Conservation (phyloP, 2,113 vertebrate genomes). For the Pteropus alecto region DNA sequence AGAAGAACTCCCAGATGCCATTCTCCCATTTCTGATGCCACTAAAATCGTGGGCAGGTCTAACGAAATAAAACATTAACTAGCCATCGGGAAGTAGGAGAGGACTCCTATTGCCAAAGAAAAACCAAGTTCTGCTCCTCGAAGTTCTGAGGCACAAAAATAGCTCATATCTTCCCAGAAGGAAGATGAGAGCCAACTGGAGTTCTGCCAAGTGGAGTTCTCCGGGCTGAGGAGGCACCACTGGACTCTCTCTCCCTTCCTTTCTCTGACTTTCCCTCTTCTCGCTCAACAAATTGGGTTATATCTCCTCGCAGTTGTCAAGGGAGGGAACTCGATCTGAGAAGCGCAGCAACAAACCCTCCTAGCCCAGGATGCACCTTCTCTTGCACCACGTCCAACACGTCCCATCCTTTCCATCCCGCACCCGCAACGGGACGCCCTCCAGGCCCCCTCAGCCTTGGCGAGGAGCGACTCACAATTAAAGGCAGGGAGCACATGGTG, state of each 20-base stretch:
- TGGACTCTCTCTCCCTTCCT: background rate
- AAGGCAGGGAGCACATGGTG: slow-evolving; percentile 84
- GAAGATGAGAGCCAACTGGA: background rate
- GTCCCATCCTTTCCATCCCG: background rate
- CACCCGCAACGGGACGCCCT: background rate
- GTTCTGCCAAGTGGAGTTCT: background rate
- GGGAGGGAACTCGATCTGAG: background rate
- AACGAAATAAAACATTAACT: background rate
- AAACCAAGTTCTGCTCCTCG: background rate
- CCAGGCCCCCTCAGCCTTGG: rapidly evolving
- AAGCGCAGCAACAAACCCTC: background rate
- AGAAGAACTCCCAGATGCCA: background rate
- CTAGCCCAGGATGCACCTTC: rapidly evolving
- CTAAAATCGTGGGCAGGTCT: background rate
- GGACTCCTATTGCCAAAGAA: background rate
- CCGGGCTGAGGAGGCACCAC: background rate
- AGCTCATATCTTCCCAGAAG: background rate
- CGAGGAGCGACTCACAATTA: slow-evolving; percentile 81
- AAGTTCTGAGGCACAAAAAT: background rate
- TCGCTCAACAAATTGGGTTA: background rate
- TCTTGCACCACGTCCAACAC: rapidly evolving
- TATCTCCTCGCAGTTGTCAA: background rate
- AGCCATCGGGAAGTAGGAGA: no score
- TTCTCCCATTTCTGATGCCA: background rate
- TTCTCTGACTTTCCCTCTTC: background rate